Conservation (phyloP, 2,113 vertebrate species). For the Turdus rufiventris region DNA sequence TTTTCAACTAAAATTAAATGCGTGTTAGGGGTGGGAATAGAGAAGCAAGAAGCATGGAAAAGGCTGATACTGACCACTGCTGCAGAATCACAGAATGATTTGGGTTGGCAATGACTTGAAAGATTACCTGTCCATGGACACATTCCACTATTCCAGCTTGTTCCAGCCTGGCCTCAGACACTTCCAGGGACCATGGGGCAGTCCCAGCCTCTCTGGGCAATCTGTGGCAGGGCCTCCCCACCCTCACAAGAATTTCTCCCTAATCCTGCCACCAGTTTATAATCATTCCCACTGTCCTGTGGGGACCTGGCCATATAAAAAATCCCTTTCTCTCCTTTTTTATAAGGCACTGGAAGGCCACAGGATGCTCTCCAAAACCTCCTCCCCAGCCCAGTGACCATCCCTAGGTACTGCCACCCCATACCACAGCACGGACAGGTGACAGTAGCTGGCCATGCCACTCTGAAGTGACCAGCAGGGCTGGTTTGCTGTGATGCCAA, state of each 20-base stretch:
- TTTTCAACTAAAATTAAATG: not conserved
- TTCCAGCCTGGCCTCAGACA: not conserved
- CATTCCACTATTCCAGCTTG: not conserved
- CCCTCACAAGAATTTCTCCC: not conserved
- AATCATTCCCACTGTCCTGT: not conserved
- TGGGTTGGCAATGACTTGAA: not conserved
- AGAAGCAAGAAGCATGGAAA: not conserved
- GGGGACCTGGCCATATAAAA: not conserved
- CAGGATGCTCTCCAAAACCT: not conserved
- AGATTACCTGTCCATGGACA: not conserved
- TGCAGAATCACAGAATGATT: not conserved
- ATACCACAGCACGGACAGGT: fast-evolving
- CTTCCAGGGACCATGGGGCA: not conserved
- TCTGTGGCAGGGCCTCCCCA: not conserved
- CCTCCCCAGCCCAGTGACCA: not conserved
- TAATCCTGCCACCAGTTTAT: not conserved
- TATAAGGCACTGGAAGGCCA: not conserved
- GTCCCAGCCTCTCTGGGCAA: not conserved
- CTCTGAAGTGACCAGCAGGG: fast-evolving
- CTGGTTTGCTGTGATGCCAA: fast-evolving
- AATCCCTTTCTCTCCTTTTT: not conserved
- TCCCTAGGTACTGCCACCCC: fast-evolving
- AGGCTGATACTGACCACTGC: not conserved
- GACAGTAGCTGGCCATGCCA: not conserved
- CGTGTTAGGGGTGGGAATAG: fast-evolving